Evolutionary conservation across 2,113 vertebrate genomes (phyloP), one percentile per base, ranked within the genome.

Genomic region (Cyprinodon brontotheroides): DNA sequence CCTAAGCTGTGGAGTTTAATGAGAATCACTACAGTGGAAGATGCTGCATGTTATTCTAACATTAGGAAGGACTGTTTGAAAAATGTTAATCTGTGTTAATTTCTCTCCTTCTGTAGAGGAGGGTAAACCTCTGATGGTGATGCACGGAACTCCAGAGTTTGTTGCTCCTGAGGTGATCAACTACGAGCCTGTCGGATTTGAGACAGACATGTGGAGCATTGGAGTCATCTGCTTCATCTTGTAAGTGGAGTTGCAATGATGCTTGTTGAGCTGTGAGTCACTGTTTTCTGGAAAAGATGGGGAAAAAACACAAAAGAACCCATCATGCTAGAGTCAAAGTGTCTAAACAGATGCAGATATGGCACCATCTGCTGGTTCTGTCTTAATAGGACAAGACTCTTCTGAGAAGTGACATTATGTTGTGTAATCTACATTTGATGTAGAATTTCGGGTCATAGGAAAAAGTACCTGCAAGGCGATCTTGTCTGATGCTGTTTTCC

Each of bases 151-250:
- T 0, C 95, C 96, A 0, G 96, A 97, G 83, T 97, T 97, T 86
- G 96, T 96, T 86, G 96, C 96, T 71, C 96, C 96, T 0, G 96
- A 97, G 86, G 96, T 97, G 61, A 93, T 97, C 0, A 81, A 78
- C 86, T 97, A 91, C 29, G 96, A 97, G 87, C 91, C 96, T 0
- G 94, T 97, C 69, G 84, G 87, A 39, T 83, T 95, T 84, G 87
- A 89, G 60, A 96, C 95, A 0, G 96, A 97, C 91, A 94, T 96
- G 94, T 97, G 96, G 96, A 96, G 96, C 0, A 93, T 97, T 2
- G 96, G 96, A 12, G 95, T 97, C 76, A 96, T 97, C 90, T 96
- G 95, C 82, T 97, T 94, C 75, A 95, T 97, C 78, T 79, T 96
- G 96, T 97, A 89, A 93, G 96, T 92, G 14, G 14, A 65, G 37